Evolutionary conservation across 2,888 invertebrate genomes (phyloP), one percentile per base, ranked within the genome.

Genomic region (Pardosa pseudoannulata): DNA sequence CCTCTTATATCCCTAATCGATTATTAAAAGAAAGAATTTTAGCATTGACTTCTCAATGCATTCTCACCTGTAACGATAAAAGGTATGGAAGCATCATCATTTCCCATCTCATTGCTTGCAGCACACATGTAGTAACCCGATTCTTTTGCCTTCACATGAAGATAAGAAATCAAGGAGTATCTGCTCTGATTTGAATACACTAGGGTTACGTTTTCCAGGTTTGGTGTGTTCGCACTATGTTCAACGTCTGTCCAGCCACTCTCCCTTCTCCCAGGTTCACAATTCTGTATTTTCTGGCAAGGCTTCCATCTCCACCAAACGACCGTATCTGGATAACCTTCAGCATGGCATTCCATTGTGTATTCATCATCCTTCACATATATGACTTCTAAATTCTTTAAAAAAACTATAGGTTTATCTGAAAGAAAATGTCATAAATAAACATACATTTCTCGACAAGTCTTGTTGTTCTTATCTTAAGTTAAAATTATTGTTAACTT

Each of bases 271-370:
- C 50, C 70, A 5, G 81, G 50, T 0, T n/a, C 11, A 39, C 79
- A 86, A 67, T 88, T 88, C 0, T 32, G 13, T 41, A 89, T 83
- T 2, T 87, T 62, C 5, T 89, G 72, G 32, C 89, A 83, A 13
- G 88, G 67, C 27, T 88, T 79, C 88, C 89, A 87, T 29, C 70
- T 28, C 94, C 94, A 95, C 3, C 91, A 90, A 6, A 95, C 92
- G 0, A 91, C 90, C 0, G 95, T 93, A n/a, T 93, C 23, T 79
- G 95, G 95, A 91, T 93, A 93, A 0, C 93, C 93, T 19, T 91
- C 91, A 0, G 93, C 93, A 9, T 90, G 90, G 89, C 95, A 95
- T 16, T 90, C 90, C 3, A 94, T 90, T 31, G 90, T 90, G 67
- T 90, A 89, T 0, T 78, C 36, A 7, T 71, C 16, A 1, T 76